These are phyloP conservation scores for Chymomyza procnemis DNA, from an alignment of 2,888 invertebrate genomes.

Conservation along the genomic window DNA sequence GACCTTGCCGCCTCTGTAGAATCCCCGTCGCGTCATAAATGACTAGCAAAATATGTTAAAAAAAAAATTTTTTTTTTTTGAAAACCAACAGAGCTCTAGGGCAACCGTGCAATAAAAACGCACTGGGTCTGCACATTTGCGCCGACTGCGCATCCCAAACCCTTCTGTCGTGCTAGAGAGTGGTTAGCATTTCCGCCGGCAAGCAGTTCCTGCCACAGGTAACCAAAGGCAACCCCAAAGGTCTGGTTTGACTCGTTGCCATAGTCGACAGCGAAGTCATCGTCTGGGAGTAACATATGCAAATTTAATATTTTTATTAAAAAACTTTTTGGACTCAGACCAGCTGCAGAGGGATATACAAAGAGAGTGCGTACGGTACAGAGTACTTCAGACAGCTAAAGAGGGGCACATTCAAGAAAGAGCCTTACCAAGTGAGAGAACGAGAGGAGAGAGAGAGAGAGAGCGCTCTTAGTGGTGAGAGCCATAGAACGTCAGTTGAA, in stretches of 20 bases:
- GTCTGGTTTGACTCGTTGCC: constrained; percentile 30
- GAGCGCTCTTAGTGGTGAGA: no score
- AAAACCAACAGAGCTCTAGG: neutral
- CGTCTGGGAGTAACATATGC: constrained; percentile 63
- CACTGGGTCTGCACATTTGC: neutral
- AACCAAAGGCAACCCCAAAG: constrained; percentile 62
- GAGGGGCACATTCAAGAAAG: neutral
- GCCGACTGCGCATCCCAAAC: neutral
- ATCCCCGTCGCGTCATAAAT: neutral
- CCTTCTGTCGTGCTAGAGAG: constrained; percentile 4
- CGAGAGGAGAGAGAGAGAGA: neutral
- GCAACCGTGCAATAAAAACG: neutral
- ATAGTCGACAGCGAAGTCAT: constrained; percentile 11
- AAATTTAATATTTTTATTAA: constrained; percentile 74
- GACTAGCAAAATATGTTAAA: neutral
- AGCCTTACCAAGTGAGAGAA: no score
- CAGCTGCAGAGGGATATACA: constrained; percentile 4
- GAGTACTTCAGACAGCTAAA: constrained; percentile 20
- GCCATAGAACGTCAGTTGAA: constrained; percentile 2
- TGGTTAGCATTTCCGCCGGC: constrained; percentile 63
- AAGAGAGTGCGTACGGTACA: constrained; percentile 1
- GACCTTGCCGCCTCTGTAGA: neutral
- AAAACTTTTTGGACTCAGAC: constrained; percentile 57
- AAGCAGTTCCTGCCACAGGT: constrained; percentile 59
- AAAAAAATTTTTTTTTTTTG: neutral